phyloP scores from a whole-genome alignment of 2,797 vertebrate species.

The Dicrostonyx torquatus region DNA sequence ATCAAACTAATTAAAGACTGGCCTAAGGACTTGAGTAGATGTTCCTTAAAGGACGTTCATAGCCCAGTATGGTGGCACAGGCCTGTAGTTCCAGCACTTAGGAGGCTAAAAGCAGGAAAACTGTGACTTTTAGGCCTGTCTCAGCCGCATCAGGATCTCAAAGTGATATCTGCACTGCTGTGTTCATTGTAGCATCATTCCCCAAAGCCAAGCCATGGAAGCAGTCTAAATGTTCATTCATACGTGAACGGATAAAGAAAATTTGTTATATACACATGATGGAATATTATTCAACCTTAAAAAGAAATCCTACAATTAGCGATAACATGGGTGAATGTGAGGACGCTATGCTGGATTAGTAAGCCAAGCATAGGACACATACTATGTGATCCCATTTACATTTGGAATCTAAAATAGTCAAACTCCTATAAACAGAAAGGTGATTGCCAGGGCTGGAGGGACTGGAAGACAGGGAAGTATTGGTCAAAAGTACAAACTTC shows the following conservation, averaged over 20 bases:
- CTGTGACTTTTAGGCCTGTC: background rate
- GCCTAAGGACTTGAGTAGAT: background rate
- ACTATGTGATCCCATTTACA: background rate
- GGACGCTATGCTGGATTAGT: background rate
- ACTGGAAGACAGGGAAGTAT: background rate
- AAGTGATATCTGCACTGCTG: background rate
- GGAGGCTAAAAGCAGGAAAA: background rate
- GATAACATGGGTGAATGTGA: background rate
- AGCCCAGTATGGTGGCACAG: background rate
- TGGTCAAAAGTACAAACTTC: background rate
- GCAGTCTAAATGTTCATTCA: background rate
- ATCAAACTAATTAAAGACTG: background rate
- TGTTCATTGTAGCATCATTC: background rate
- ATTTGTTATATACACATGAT: background rate
- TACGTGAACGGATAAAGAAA: background rate
- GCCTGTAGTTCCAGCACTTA: background rate
- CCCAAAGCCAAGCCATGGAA: background rate
- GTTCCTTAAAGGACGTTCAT: background rate
- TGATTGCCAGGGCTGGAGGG: background rate
- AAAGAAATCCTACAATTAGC: background rate
- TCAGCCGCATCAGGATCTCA: background rate
- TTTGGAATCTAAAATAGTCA: background rate
- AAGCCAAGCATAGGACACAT: background rate
- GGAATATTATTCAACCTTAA: background rate
- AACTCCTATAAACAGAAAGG: background rate